phyloP scores from a whole-genome alignment of 1,140 invertebrate species.

The Charaxes varanes region DNA sequence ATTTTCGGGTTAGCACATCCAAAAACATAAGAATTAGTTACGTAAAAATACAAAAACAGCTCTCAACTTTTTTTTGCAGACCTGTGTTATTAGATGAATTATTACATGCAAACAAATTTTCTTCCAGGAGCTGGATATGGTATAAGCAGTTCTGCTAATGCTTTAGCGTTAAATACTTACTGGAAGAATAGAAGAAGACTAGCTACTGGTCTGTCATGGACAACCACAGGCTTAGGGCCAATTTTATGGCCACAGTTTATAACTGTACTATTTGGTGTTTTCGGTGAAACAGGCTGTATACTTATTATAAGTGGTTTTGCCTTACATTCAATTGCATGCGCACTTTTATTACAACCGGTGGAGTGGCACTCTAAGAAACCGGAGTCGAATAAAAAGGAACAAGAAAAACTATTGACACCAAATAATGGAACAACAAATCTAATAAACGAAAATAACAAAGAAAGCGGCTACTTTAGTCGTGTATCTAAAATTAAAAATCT shows the following conservation, averaged over 20 bases:
- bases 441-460: slow-evolving; percentile 27
- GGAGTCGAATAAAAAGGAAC: slow-evolving; percentile 29
- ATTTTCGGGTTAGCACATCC: no score
- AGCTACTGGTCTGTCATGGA: slow-evolving; percentile 76
- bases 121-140: slow-evolving; percentile 75
- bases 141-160: slow-evolving; percentile 76
- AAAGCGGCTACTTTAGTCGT: slow-evolving; percentile 61
- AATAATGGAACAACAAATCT: slow-evolving; percentile 19
- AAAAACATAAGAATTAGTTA: no score
- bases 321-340: slow-evolving; percentile 75
- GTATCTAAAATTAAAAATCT: slow-evolving; percentile 58
- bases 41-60: no score
- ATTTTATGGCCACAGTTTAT: slow-evolving; percentile 75
- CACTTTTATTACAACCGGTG: slow-evolving; percentile 78
- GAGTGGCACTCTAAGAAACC: slow-evolving; percentile 75
- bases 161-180: slow-evolving; percentile 77
- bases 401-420: slow-evolving; percentile 37
- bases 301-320: slow-evolving; percentile 76
- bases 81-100: no score
- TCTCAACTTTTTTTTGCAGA: no score
- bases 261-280: slow-evolving; percentile 68
- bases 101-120: no score
- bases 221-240: slow-evolving; percentile 75
- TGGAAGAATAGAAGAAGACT: slow-evolving; percentile 75
- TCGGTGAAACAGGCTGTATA: slow-evolving; percentile 74